Percentiles rank a stretch among this genome's conserved stretches.
phyloP scores from a whole-genome alignment of 2,888 invertebrate species.

The Cryptus armator region DNA sequence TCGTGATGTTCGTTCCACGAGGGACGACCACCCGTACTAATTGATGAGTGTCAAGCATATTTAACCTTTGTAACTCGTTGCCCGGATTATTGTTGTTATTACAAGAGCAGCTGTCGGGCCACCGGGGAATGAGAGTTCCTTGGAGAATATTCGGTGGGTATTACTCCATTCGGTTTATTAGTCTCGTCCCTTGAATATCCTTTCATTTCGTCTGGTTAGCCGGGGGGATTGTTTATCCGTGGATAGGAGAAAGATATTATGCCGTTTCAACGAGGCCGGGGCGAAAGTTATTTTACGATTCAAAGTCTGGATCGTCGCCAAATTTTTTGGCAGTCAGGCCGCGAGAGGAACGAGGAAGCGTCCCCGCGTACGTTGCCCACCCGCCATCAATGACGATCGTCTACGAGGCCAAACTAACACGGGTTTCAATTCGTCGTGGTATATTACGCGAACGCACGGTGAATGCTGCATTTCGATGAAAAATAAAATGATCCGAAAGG shows the following conservation, averaged over 20 bases:
- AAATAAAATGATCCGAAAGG: slow-evolving; percentile 11
- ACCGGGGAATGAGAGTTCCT: slow-evolving; percentile 47
- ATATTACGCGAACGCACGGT: neutral
- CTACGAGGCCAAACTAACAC: neutral
- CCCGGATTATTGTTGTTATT: slow-evolving; percentile 70
- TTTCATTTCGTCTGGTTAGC: neutral
- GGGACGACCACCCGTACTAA: slow-evolving; percentile 69
- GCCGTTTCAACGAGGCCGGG: slow-evolving; percentile 40
- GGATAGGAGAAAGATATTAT: slow-evolving; percentile 23
- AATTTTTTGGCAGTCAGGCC: slow-evolving; percentile 74
- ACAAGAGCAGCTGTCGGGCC: slow-evolving; percentile 72
- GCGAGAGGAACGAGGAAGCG: slow-evolving; percentile 61
- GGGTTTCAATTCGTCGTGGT: neutral
- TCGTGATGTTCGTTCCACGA: slow-evolving; percentile 42
- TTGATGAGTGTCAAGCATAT: slow-evolving; percentile 79
- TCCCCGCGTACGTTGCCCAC: slow-evolving; percentile 20
- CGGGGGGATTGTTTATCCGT: slow-evolving; percentile 62
- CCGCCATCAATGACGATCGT: slow-evolving; percentile 55
- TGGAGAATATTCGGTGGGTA: slow-evolving; percentile 30
- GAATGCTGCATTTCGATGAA: slow-evolving; percentile 2
- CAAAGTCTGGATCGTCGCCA: slow-evolving; percentile 75
- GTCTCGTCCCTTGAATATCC: neutral
- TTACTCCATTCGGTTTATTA: slow-evolving; percentile 44
- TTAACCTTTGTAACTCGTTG: slow-evolving; percentile 77
- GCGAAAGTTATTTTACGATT: slow-evolving; percentile 78